Evolutionary conservation across 1,140 invertebrate species (phyloP).

Genomic region (Aphelenchoides avenae): DNA sequence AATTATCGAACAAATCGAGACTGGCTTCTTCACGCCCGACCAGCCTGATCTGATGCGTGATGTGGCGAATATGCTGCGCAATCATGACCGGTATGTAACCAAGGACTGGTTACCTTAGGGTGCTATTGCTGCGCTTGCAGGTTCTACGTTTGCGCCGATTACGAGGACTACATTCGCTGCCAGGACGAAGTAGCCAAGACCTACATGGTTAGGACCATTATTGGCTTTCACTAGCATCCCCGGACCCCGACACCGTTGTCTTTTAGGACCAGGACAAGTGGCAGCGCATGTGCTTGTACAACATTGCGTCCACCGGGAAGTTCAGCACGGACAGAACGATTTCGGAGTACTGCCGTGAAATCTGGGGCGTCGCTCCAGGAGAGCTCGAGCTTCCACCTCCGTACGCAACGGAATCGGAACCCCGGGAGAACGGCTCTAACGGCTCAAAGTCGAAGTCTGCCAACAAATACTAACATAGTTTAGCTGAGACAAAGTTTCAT

Average conservation of each 20-base stretch:
- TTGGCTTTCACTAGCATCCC: slow-evolving; percentile 11
- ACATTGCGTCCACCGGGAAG: slow-evolving; percentile 94
- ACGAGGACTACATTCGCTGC: slow-evolving; percentile 82
- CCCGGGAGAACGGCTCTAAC: too few relatives aligned
- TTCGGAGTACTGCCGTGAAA: slow-evolving; percentile 86
- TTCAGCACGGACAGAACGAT: slow-evolving; percentile 93
- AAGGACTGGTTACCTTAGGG: too few relatives aligned
- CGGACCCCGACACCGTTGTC: background rate
- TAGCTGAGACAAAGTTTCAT: too few relatives aligned
- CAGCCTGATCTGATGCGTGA: slow-evolving; percentile 85
- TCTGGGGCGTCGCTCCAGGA: slow-evolving; percentile 69
- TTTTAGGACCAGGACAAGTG: slow-evolving; percentile 78
- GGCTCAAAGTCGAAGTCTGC: too few relatives aligned
- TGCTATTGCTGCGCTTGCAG: too few relatives aligned
- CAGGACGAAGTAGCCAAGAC: slow-evolving; percentile 81
- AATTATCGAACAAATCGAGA: slow-evolving; percentile 89
- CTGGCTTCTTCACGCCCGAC: slow-evolving; percentile 89
- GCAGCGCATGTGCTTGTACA: slow-evolving; percentile 88
- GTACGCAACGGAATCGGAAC: slow-evolving; percentile 54
- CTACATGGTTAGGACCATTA: too few relatives aligned
- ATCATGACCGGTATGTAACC: slow-evolving; percentile 89
- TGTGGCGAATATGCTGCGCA: slow-evolving; percentile 79
- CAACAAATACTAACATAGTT: too few relatives aligned
- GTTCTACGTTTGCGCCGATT: slow-evolving; percentile 89
- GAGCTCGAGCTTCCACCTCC: slow-evolving; percentile 51